Evolutionary conservation across 1,140 invertebrate species (phyloP).

Genomic region (Steinernema khuongi): DNA sequence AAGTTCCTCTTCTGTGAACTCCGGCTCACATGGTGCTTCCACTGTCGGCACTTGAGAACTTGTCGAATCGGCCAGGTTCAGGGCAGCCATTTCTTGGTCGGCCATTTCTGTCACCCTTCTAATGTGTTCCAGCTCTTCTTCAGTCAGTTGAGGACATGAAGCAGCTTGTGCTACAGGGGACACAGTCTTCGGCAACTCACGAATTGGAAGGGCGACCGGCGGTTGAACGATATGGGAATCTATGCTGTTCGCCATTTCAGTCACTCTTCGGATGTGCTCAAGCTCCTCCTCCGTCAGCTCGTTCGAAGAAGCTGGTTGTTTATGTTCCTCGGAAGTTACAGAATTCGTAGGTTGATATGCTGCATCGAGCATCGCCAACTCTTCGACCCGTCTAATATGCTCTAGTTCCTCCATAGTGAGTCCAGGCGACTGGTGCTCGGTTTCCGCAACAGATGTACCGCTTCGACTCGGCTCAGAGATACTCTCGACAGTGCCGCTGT

Average conservation of each 20-base stretch:
- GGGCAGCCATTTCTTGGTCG: background rate
- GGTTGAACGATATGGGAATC: background rate
- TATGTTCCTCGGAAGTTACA: constrained; percentile 18
- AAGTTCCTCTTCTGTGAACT: constrained; percentile 6
- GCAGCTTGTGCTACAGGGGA: background rate
- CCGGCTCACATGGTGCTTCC: background rate
- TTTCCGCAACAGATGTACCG: too few species aligned
- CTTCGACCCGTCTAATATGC: constrained; percentile 32
- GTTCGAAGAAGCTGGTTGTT: background rate
- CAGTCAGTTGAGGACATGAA: constrained; percentile 21
- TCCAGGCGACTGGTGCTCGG: constrained; percentile 23
- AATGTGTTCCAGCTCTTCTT: constrained; percentile 35
- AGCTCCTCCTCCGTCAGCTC: constrained; percentile 27
- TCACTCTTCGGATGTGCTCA: constrained; percentile 26
- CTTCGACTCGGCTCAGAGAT: background rate
- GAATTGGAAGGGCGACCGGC: background rate
- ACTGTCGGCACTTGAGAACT: constrained; percentile 10
- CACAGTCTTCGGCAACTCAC: background rate
- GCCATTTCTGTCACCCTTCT: constrained; percentile 25
- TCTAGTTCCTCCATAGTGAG: constrained; percentile 31
- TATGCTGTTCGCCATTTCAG: background rate
- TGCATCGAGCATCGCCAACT: constrained; percentile 23
- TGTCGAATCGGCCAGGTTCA: background rate
- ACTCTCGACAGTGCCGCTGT: background rate
- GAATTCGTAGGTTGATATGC: background rate